Evolutionary conservation across 2,113 vertebrate genomes (phyloP).

Genomic region (Dinomys branickii): DNA sequence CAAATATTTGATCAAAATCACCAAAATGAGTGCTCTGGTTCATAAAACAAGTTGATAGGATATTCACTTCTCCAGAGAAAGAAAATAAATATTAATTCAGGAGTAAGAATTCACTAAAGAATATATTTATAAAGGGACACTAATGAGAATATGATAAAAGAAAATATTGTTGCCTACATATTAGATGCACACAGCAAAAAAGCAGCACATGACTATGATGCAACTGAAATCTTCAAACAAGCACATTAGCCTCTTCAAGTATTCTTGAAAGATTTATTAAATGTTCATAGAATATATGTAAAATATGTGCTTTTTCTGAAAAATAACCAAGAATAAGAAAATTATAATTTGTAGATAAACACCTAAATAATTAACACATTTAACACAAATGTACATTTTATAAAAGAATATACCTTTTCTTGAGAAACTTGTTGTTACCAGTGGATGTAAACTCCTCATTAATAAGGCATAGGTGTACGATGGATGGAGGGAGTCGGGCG

Average conservation of each 20-base stretch:
- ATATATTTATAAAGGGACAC: neutral
- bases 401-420: too few species aligned
- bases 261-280: neutral
- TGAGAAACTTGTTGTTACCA: too few species aligned
- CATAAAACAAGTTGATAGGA: neutral
- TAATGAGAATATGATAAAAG: neutral
- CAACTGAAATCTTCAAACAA: neutral
- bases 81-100: neutral
- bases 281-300: neutral
- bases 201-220: neutral
- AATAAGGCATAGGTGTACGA: neutral
- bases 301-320: neutral
- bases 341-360: neutral
- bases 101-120: neutral
- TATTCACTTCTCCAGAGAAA: neutral
- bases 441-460: neutral
- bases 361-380: neutral
- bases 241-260: neutral
- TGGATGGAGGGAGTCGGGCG: neutral
- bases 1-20: neutral
- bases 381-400: neutral
- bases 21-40: neutral
- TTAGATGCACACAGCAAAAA: neutral
- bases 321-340: constrained; percentile 14
- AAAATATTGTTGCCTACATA: neutral